Conservation (phyloP, 2,888 invertebrate species). For the Euclidia mi region DNA sequence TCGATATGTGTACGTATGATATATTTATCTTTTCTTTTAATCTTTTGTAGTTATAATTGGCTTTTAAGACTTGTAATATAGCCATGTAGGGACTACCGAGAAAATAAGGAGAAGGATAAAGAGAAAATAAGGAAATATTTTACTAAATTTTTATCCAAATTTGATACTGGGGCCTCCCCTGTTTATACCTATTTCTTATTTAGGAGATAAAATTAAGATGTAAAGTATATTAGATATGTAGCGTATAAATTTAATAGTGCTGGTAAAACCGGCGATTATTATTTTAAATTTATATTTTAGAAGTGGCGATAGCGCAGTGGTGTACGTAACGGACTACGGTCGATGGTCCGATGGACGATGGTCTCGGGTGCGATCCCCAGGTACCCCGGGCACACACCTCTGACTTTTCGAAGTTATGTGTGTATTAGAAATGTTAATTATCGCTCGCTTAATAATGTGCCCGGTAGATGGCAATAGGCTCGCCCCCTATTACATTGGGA, state of each 20-base stretch:
- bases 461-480: no score
- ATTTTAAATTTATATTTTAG: slow-evolving; percentile 3
- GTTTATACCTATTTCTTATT: background rate
- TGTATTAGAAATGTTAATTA: no score
- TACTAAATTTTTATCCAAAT: slow-evolving; percentile 3
- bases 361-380: no score
- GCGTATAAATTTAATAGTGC: slow-evolving; percentile 4
- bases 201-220: background rate
- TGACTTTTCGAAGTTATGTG: no score
- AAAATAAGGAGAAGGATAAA: background rate
- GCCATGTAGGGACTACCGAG: background rate
- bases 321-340: no score
- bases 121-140: slow-evolving; percentile 1
- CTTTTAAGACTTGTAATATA: background rate
- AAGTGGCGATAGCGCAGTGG: no score
- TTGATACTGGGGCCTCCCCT: slow-evolving; percentile 1
- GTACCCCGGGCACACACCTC: no score
- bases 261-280: slow-evolving; percentile 10
- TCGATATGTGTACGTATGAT: slow-evolving; percentile 23
- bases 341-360: no score
- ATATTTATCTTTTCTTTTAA: background rate
- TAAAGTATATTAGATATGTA: background rate
- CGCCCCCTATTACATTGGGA: no score
- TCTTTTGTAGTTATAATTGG: slow-evolving; percentile 5
- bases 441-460: no score